These are phyloP conservation scores for Actinernus sp. DNA, from an alignment of 92 coral and sea anemone genomes.

Conservation along the genomic window DNA sequence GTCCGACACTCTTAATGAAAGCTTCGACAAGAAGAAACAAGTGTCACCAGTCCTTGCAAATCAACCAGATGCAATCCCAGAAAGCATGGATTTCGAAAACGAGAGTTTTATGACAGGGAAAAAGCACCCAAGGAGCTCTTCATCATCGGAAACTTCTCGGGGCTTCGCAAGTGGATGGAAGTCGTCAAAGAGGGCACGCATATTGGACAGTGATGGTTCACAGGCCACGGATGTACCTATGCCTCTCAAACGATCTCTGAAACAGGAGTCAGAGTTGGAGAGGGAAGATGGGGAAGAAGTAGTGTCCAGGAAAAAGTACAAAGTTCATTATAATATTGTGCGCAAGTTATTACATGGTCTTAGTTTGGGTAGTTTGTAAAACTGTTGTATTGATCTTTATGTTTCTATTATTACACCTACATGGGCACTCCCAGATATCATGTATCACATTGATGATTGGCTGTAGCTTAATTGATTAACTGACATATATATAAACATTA, in stretches of 20 bases:
- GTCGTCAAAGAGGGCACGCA: conserved; percentile 12
- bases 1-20: not conserved
- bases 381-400: no score
- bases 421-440: no score
- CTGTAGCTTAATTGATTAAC: no score
- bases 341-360: no score
- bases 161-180: not conserved
- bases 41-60: no score
- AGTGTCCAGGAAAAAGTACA: no score
- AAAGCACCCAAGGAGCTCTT: not conserved
- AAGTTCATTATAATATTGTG: no score
- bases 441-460: no score
- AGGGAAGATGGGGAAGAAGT: not conserved
- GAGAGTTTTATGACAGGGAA: not conserved
- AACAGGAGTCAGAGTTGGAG: not conserved
- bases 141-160: not conserved
- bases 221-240: not conserved
- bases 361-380: no score
- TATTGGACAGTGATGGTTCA: conserved; percentile 1
- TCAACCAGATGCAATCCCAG: conserved; percentile 41
- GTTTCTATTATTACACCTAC: no score
- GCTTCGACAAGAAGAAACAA: not conserved
- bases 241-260: no score
- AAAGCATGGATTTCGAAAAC: conserved; percentile 41
- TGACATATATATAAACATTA: no score